phyloP scores from a whole-genome alignment of 2,888 invertebrate genomes.

The Corythucha ciliata region DNA sequence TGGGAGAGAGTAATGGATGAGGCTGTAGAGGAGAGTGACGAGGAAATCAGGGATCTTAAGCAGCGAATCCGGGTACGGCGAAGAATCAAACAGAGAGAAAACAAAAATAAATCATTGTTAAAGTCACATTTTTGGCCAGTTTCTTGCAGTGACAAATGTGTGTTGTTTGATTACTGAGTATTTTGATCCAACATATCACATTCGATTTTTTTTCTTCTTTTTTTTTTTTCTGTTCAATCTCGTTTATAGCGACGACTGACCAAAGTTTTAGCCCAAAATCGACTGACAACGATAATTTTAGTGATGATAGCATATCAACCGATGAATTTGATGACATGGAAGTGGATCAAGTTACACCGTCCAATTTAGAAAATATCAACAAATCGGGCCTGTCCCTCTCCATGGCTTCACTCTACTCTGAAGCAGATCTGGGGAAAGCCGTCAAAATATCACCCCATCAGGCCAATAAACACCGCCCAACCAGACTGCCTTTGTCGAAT shows the following conservation, averaged over 20 bases:
- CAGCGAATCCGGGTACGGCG: slow-evolving; percentile 53
- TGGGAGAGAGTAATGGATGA: slow-evolving; percentile 44
- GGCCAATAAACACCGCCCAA: background rate
- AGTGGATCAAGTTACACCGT: slow-evolving; percentile 39
- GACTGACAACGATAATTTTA: slow-evolving; percentile 44
- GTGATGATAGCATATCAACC: slow-evolving; percentile 45
- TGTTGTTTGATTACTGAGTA: background rate
- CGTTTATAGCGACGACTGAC: slow-evolving; percentile 44
- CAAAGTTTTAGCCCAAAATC: slow-evolving; percentile 47
- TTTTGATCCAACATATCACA: background rate
- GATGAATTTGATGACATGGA: slow-evolving; percentile 48
- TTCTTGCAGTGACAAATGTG: slow-evolving; percentile 14
- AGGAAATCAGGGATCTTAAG: slow-evolving; percentile 55
- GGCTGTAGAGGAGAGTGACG: slow-evolving; percentile 52
- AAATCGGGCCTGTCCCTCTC: slow-evolving; percentile 49
- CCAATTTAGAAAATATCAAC: slow-evolving; percentile 42
- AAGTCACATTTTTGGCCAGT: slow-evolving; percentile 12
- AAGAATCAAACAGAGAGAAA: slow-evolving; percentile 46
- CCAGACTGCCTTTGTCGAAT: background rate
- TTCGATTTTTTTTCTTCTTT: background rate
- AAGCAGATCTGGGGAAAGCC: slow-evolving; percentile 44
- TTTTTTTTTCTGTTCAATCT: too few species aligned
- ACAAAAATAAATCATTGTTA: slow-evolving; percentile 7
- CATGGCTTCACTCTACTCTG: slow-evolving; percentile 55
- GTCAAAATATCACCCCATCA: slow-evolving; percentile 20